Evolutionary conservation across 2,888 invertebrate species (phyloP).

Genomic region (Mellilla xanthometata): DNA sequence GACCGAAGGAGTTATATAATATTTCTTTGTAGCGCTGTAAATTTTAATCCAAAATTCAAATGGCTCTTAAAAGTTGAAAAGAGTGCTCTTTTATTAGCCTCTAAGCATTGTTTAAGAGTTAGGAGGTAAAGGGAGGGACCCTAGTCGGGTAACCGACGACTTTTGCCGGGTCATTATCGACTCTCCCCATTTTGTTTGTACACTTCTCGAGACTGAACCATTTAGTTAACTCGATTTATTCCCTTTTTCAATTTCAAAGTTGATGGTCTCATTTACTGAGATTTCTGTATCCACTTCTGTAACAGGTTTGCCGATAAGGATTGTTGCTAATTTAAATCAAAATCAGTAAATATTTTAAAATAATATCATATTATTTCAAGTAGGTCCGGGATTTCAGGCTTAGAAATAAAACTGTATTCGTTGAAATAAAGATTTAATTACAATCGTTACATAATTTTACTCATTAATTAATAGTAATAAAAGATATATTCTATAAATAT

Average conservation of each 20-base stretch:
- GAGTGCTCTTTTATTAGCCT: constrained; percentile 73
- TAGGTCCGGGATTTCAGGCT: not conserved
- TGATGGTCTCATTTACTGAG: constrained; percentile 20
- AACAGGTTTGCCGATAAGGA: no score
- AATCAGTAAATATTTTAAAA: no score
- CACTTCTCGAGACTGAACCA: constrained; percentile 49
- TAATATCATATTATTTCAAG: no score
- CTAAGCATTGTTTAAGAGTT: constrained; percentile 77
- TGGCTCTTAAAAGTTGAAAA: constrained; percentile 58
- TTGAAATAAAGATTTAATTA: constrained; percentile 83
- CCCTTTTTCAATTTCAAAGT: constrained; percentile 33
- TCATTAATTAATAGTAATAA: constrained; percentile 75
- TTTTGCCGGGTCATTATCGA: constrained; percentile 73
- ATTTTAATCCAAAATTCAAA: constrained; percentile 33
- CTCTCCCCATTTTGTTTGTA: constrained; percentile 62
- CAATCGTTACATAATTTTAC: constrained; percentile 80
- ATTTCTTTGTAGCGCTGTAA: constrained; percentile 37
- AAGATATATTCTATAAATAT: constrained; percentile 78
- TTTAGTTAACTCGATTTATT: constrained; percentile 50
- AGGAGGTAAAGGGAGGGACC: constrained; percentile 60
- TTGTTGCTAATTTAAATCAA: no score
- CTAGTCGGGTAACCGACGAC: constrained; percentile 50
- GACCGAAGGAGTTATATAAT: no score
- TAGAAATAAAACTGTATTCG: constrained; percentile 45
- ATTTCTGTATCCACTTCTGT: no score